These are phyloP conservation scores for Lacanobia oleracea DNA, from an alignment of 2,888 invertebrate species.

Conservation along the genomic window DNA sequence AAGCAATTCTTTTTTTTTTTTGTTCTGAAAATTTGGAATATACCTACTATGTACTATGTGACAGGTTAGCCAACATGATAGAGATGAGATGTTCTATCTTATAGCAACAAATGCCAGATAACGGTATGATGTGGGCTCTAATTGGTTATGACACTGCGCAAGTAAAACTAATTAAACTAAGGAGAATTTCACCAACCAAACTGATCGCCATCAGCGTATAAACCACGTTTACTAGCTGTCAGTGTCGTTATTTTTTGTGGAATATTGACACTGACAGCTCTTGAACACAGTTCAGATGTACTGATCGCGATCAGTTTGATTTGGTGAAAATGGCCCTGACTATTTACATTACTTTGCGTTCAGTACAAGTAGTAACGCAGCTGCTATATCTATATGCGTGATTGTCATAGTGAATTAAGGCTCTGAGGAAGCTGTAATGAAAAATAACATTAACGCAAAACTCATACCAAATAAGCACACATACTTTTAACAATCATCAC, in stretches of 20 bases:
- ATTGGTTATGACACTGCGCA: conserved; percentile 24
- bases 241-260: too few relatives aligned
- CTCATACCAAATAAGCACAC: background rate
- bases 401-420: conserved; percentile 6
- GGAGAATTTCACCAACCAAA: too few relatives aligned
- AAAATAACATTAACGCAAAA: background rate
- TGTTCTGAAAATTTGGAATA: background rate
- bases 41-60: background rate
- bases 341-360: too few relatives aligned
- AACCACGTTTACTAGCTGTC: too few relatives aligned
- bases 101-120: conserved; percentile 4
- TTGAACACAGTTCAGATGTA: too few relatives aligned
- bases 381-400: background rate
- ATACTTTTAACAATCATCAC: background rate
- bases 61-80: conserved; percentile 22
- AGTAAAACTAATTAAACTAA: too few relatives aligned
- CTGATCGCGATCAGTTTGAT: too few relatives aligned
- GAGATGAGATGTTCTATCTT: conserved; percentile 8
- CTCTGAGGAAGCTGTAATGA: background rate
- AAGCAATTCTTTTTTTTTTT: conserved; percentile 83
- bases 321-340: too few relatives aligned
- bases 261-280: too few relatives aligned
- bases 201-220: too few relatives aligned
- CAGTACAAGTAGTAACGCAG: background rate
- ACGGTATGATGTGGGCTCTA: conserved; percentile 17